Conservation (phyloP, 2,888 invertebrate genomes). For the Tuta absoluta region DNA sequence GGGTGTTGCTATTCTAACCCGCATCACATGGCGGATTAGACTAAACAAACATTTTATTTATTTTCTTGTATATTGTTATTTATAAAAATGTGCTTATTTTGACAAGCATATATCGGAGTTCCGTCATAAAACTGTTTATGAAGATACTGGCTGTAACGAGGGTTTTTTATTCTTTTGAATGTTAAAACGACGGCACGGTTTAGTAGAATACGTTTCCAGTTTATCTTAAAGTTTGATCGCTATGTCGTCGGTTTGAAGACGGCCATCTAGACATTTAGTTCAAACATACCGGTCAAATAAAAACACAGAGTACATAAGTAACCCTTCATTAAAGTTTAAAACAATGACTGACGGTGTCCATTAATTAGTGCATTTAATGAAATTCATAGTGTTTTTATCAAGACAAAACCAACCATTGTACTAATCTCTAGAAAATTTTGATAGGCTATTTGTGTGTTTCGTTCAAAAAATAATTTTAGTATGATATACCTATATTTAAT, state of each 20-base stretch:
- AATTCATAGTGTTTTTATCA: background rate
- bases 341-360: background rate
- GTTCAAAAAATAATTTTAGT: no score
- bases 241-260: slow-evolving; percentile 41
- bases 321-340: background rate
- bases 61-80: background rate
- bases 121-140: background rate
- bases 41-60: background rate
- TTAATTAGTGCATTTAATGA: background rate
- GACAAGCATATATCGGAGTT: background rate
- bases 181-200: background rate
- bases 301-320: background rate
- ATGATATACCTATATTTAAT: no score
- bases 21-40: no score
- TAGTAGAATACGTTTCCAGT: slow-evolving; percentile 39
- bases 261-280: slow-evolving; percentile 15
- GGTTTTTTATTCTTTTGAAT: background rate
- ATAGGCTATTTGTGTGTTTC: no score
- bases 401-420: no score
- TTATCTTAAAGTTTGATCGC: slow-evolving; percentile 67
- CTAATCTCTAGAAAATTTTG: no score
- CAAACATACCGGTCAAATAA: slow-evolving; percentile 8
- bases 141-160: background rate
- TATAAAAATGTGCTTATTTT: background rate
- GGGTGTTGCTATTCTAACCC: no score